phyloP scores from a whole-genome alignment of 2,888 invertebrate species.

The Lamproptera curius region DNA sequence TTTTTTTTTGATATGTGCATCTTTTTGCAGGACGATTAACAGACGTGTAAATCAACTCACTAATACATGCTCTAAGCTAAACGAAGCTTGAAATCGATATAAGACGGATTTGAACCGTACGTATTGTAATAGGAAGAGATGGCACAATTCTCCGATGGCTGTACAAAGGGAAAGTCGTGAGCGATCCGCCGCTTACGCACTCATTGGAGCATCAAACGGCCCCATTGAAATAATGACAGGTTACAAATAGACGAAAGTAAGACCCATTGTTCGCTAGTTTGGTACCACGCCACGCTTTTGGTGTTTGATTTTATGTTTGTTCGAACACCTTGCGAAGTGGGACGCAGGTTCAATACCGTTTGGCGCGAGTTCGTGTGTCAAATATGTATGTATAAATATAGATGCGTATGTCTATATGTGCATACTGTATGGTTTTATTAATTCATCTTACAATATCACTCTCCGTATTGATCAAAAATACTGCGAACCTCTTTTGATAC shows the following conservation, averaged over 20 bases:
- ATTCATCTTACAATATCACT: no score
- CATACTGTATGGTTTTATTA: no score
- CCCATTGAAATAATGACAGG: constrained; percentile 59
- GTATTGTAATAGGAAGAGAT: constrained; percentile 2
- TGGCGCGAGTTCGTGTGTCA: no score
- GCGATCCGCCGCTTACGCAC: constrained; percentile 38
- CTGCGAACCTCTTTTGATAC: no score
- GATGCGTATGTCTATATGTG: no score
- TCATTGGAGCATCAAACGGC: constrained; percentile 61
- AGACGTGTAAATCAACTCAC: no score
- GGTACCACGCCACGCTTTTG: constrained; percentile 27
- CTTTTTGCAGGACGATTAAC: no score
- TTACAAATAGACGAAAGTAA: constrained; percentile 68
- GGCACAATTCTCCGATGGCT: constrained; percentile 26
- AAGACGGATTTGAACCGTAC: constrained; percentile 11
- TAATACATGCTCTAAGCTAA: no score
- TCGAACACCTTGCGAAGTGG: constrained; percentile 34
- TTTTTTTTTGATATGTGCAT: no score
- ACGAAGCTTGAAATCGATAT: no score
- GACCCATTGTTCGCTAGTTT: constrained; percentile 42
- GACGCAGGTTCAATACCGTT: constrained; percentile 37
- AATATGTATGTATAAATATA: no score
- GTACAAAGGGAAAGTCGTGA: constrained; percentile 45
- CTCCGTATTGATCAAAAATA: no score
- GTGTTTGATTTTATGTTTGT: constrained; percentile 32